A percentile compares a stretch with the other conserved stretches of the same genome.
phyloP scores from a whole-genome alignment of 2,797 vertebrate genomes.

The Aphelocoma californica region DNA sequence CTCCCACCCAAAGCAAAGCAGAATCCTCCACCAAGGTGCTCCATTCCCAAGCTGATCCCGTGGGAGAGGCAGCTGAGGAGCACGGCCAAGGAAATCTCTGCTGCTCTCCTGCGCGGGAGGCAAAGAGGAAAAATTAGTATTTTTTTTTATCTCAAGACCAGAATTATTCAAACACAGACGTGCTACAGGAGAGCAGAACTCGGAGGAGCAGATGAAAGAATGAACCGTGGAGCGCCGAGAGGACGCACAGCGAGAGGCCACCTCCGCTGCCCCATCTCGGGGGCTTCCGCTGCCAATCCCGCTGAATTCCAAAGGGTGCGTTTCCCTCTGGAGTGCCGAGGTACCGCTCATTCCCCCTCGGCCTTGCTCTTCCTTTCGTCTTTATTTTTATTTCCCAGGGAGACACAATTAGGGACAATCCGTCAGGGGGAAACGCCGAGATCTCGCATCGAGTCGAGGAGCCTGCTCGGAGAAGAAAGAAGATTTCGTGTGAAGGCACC shows the following conservation, averaged over 20 bases:
- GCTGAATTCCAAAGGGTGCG: accelerated
- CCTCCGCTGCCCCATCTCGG: neutral
- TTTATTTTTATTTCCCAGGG: neutral
- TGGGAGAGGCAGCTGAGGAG: neutral
- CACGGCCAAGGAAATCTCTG: neutral
- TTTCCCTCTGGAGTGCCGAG: neutral
- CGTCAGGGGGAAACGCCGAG: neutral
- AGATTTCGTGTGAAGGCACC: neutral
- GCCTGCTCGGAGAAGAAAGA: conserved; percentile 10
- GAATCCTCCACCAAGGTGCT: neutral
- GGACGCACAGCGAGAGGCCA: neutral
- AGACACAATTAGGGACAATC: neutral
- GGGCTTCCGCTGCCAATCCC: neutral
- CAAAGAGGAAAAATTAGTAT: neutral
- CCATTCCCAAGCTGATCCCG: neutral
- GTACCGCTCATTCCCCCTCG: neutral
- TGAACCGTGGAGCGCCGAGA: neutral
- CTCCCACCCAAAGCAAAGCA: neutral
- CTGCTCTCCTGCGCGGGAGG: neutral
- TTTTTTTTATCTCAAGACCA: neutral
- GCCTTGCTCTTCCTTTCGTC: neutral
- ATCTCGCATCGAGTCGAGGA: neutral
- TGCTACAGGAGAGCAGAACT: neutral
- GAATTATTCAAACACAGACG: neutral
- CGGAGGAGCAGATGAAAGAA: neutral